These are phyloP conservation scores for Zygogramma bicolorata DNA, from an alignment of 2,888 invertebrate genomes.

Conservation along the genomic window DNA sequence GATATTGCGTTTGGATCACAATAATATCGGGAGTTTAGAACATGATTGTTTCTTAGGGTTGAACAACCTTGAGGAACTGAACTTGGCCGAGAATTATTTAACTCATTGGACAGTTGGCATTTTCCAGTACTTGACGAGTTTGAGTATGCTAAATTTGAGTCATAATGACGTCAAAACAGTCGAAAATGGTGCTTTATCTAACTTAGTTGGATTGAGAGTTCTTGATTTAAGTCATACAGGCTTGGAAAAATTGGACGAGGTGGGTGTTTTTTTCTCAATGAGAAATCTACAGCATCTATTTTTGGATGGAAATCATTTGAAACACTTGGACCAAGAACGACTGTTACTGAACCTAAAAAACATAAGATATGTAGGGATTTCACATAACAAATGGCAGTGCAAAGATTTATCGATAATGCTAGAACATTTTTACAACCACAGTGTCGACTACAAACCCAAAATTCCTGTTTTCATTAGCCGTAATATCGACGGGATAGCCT, in stretches of 20 bases:
- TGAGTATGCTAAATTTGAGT: slow-evolving; percentile 38
- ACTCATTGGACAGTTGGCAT: slow-evolving; percentile 33
- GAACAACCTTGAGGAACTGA: slow-evolving; percentile 14
- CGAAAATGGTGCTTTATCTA: slow-evolving; percentile 47
- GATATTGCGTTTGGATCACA: slow-evolving; percentile 32
- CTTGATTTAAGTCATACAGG: slow-evolving; percentile 46
- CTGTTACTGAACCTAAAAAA: slow-evolving; percentile 34
- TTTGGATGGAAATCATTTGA: slow-evolving; percentile 47
- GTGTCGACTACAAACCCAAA: slow-evolving; percentile 36
- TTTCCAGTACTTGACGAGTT: slow-evolving; percentile 39
- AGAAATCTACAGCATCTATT: slow-evolving; percentile 35
- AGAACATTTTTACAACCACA: slow-evolving; percentile 34
- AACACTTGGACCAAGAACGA: slow-evolving; percentile 35
- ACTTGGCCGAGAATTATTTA: slow-evolving; percentile 40
- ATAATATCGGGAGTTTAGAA: slow-evolving; percentile 27
- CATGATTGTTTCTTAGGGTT: not conserved
- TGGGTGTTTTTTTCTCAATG: slow-evolving; percentile 44
- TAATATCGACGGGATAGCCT: slow-evolving; percentile 46
- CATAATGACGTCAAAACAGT: slow-evolving; percentile 41
- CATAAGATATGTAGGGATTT: slow-evolving; percentile 43
- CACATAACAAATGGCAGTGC: slow-evolving; percentile 48
- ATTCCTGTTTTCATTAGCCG: slow-evolving; percentile 29
- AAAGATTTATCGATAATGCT: slow-evolving; percentile 44
- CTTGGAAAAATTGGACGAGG: slow-evolving; percentile 37
- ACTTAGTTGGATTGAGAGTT: slow-evolving; percentile 37